Percentiles rank a stretch among this genome's conserved stretches.
These are phyloP conservation scores for Eidolon dupreanum DNA, from an alignment of 2,797 vertebrate species.

Conservation along the genomic window DNA sequence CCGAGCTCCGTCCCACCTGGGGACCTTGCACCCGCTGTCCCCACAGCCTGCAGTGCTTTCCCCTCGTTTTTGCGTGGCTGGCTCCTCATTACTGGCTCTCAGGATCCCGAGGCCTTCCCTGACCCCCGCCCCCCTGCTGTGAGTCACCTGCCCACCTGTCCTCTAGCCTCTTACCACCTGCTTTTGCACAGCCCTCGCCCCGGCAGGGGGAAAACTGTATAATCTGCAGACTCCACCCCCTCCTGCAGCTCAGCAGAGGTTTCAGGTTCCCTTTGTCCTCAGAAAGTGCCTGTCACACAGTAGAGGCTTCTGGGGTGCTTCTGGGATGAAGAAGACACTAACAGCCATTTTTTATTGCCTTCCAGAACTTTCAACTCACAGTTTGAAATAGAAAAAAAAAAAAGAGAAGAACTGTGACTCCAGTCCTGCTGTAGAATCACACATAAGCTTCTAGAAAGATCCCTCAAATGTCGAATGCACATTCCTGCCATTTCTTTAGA, in stretches of 20 bases:
- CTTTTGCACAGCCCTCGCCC: not conserved
- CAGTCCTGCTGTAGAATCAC: constrained; percentile 18
- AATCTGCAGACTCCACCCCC: too few species aligned
- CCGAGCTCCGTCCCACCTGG: not conserved
- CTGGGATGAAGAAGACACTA: not conserved
- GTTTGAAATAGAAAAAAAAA: not conserved
- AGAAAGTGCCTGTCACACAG: too few species aligned
- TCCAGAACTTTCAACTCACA: constrained; percentile 7
- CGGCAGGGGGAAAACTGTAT: fast-evolving
- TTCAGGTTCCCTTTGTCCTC: not conserved
- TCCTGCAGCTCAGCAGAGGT: not conserved
- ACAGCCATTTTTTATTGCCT: constrained; percentile 15
- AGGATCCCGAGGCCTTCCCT: not conserved
- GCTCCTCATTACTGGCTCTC: not conserved
- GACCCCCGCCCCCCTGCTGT: not conserved
- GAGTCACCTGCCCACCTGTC: not conserved
- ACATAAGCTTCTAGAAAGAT: constrained; percentile 17
- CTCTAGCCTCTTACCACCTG: not conserved
- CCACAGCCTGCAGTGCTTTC: fast-evolving
- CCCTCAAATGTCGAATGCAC: constrained; percentile 22
- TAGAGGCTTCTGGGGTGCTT: not conserved
- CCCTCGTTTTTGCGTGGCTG: fast-evolving
- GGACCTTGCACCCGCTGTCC: not conserved
- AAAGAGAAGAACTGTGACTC: not conserved
- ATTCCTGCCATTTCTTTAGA: not conserved